Conservation (phyloP, 2,888 invertebrate species). For the Arenicola marina region DNA sequence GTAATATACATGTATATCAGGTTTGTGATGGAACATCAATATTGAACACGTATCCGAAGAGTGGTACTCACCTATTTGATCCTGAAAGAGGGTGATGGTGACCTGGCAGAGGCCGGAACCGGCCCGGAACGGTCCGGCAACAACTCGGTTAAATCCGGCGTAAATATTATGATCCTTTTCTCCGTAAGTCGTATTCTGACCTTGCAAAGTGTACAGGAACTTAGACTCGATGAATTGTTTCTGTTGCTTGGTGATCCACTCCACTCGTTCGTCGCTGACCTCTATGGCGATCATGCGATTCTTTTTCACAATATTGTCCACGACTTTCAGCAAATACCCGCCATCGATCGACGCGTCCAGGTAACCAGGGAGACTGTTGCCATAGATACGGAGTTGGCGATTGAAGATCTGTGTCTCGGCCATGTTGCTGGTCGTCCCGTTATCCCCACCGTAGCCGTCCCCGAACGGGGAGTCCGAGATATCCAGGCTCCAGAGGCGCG, state of each 20-base stretch:
- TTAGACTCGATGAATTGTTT: conserved; percentile 49
- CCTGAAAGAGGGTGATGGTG: conserved; percentile 22
- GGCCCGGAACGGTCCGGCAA: conserved; percentile 47
- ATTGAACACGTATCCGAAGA: too few species aligned
- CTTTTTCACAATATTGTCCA: conserved; percentile 49
- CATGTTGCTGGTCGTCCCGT: conserved; percentile 46
- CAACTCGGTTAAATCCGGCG: conserved; percentile 55
- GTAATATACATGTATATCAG: too few species aligned
- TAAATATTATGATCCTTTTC: conserved; percentile 45
- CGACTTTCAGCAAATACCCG: conserved; percentile 47
- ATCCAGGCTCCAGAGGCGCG: conserved; percentile 54
- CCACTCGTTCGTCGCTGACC: conserved; percentile 45
- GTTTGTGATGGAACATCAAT: too few species aligned
- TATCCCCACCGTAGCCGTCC: conserved; percentile 50
- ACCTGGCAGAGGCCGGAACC: conserved; percentile 53
- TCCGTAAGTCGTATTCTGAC: conserved; percentile 45
- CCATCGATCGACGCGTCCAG: conserved; percentile 54
- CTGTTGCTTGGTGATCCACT: conserved; percentile 43
- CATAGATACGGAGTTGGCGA: conserved; percentile 53
- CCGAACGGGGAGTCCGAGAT: conserved; percentile 51
- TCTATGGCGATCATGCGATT: conserved; percentile 33
- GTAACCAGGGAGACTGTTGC: conserved; percentile 52
- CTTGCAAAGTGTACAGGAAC: conserved; percentile 49
- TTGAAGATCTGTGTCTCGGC: conserved; percentile 56
- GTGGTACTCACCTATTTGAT: conserved; percentile 4